These are phyloP conservation scores for Parotocinclus haroldoi DNA, from an alignment of 2,797 vertebrate species.

Conservation along the genomic window DNA sequence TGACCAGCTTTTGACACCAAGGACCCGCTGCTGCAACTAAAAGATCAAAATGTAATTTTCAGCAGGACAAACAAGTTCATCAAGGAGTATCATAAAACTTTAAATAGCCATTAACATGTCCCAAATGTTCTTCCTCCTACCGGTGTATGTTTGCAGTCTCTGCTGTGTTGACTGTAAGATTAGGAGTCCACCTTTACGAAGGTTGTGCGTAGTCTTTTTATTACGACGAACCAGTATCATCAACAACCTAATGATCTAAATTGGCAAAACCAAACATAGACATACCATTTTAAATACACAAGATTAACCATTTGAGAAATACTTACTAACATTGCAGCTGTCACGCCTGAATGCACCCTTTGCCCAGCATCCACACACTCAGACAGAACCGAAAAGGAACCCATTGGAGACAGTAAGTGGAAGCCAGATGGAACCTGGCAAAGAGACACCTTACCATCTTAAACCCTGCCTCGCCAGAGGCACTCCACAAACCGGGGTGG, in stretches of 20 bases:
- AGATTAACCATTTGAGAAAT: no score
- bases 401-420: no score
- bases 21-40: conserved; percentile 34
- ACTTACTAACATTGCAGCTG: no score
- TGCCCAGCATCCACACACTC: no score
- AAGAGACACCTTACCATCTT: no score
- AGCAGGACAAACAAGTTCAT: background rate
- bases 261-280: background rate
- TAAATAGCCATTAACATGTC: background rate
- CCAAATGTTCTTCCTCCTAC: background rate
- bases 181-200: conserved; percentile 8
- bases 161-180: conserved; percentile 1
- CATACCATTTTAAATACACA: no score
- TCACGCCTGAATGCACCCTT: no score
- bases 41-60: background rate
- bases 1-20: conserved; percentile 8
- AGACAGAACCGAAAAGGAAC: no score
- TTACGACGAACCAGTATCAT: conserved; percentile 20
- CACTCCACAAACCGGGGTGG: no score
- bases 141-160: conserved; percentile 3
- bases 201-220: background rate
- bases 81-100: no score
- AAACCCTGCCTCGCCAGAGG: no score
- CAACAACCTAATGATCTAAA: conserved; percentile 29
- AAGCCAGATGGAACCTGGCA: no score